A percentile compares a stretch with the other conserved stretches of the same genome.
Conservation (phyloP, 1,140 invertebrate genomes). For the Neodiprion fabricii region DNA sequence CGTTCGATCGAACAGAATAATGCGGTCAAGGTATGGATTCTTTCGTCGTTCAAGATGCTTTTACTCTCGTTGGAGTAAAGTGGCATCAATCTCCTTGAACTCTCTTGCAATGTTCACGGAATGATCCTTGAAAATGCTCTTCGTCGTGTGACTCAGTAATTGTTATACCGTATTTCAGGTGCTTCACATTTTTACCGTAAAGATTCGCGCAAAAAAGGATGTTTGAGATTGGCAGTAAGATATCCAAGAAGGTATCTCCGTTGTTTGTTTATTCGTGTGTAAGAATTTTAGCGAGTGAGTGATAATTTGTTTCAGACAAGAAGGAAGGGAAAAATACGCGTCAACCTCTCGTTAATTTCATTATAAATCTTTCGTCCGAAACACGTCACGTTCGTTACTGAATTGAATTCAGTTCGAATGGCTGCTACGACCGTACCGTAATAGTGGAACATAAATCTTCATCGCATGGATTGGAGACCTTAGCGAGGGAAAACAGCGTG, state of each 20-base stretch:
- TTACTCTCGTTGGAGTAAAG: too few relatives aligned
- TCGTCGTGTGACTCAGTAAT: too few relatives aligned
- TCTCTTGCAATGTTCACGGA: too few relatives aligned
- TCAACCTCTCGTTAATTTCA: too few relatives aligned
- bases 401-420: background rate
- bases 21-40: too few relatives aligned
- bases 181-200: background rate
- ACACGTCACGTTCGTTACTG: background rate
- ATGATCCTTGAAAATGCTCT: too few relatives aligned
- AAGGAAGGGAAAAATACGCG: background rate
- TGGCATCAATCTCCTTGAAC: too few relatives aligned
- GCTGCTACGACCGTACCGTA: background rate
- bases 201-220: constrained; percentile 8
- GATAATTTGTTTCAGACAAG: constrained; percentile 12
- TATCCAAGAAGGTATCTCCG: constrained; percentile 7
- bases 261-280: background rate
- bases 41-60: too few relatives aligned
- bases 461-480: background rate
- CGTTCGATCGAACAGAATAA: too few relatives aligned
- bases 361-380: too few relatives aligned
- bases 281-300: constrained; percentile 16
- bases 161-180: too few relatives aligned
- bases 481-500: background rate
- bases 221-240: constrained; percentile 3
- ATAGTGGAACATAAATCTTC: background rate